A percentile compares a stretch with the other conserved stretches of the same genome.
Conservation (phyloP, 37 sponge, comb jelly and placozoan species). For the Beroe forskalii region DNA sequence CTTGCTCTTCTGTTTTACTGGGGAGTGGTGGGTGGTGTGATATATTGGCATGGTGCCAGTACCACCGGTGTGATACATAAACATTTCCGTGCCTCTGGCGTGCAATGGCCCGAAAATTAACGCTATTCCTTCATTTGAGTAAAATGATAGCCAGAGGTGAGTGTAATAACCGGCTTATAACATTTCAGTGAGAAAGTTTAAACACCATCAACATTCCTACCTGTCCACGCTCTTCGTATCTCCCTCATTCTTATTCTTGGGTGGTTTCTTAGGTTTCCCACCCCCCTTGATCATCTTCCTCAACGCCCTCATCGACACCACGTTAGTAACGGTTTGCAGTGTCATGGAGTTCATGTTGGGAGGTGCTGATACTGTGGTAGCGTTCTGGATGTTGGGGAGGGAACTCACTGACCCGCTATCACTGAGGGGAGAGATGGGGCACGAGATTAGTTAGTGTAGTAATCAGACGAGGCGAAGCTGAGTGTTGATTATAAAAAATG, state of each 20-base stretch:
- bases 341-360: constrained; percentile 62
- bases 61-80: too few relatives aligned
- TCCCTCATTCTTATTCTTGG: constrained; percentile 51
- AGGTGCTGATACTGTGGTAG: constrained; percentile 21
- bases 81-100: too few relatives aligned
- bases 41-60: too few relatives aligned
- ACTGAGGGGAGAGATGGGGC: neutral
- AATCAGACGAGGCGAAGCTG: too few relatives aligned
- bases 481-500: too few relatives aligned
- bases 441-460: neutral
- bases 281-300: constrained; percentile 36
- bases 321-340: neutral
- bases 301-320: neutral
- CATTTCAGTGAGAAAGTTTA: too few relatives aligned
- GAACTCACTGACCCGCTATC: constrained; percentile 40
- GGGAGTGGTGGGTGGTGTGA: too few relatives aligned
- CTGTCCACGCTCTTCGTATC: constrained; percentile 43
- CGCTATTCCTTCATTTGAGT: too few relatives aligned
- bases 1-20: constrained; percentile 45
- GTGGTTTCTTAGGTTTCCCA: neutral
- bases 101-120: too few relatives aligned
- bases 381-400: constrained; percentile 6
- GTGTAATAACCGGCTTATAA: too few relatives aligned
- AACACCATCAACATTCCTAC: too few relatives aligned
- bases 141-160: too few relatives aligned